These are phyloP conservation scores for Linyphia triangularis DNA, from an alignment of 2,888 invertebrate species.

Conservation along the genomic window DNA sequence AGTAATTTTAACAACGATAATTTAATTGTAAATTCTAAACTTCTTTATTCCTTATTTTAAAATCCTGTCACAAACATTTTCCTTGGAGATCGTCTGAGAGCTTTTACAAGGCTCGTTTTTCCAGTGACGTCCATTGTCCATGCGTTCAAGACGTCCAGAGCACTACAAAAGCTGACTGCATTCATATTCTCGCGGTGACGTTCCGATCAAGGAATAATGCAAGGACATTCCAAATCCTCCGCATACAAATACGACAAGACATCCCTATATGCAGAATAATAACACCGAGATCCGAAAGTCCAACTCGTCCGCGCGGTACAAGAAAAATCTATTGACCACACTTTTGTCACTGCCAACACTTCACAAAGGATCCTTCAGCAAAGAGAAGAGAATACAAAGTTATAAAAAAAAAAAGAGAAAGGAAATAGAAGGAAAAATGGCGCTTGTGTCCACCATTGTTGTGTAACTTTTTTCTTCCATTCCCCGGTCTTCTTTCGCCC, in stretches of 20 bases:
- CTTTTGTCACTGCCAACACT: constrained; percentile 75
- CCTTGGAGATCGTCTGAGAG: not conserved
- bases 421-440: constrained; percentile 1
- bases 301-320: constrained; percentile 38
- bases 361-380: constrained; percentile 72
- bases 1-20: no score
- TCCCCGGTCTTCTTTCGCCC: not conserved
- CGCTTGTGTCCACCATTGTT: constrained; percentile 55
- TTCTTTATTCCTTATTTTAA: no score
- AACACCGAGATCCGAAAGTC: constrained; percentile 4
- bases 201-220: constrained; percentile 38
- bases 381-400: constrained; percentile 56
- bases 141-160: not conserved
- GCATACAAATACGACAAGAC: constrained; percentile 50
- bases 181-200: constrained; percentile 49
- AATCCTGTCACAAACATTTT: not conserved
- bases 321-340: constrained; percentile 74
- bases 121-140: not conserved
- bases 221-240: constrained; percentile 8
- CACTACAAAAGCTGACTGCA: constrained; percentile 7
- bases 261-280: constrained; percentile 50
- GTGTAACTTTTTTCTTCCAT: constrained; percentile 11
- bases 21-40: no score
- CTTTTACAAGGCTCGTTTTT: not conserved
- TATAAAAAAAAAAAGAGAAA: not conserved